Base-by-base conservation (phyloP, 64 coral and sea anemone genomes). In the Pocillopora damicornis region DNA sequence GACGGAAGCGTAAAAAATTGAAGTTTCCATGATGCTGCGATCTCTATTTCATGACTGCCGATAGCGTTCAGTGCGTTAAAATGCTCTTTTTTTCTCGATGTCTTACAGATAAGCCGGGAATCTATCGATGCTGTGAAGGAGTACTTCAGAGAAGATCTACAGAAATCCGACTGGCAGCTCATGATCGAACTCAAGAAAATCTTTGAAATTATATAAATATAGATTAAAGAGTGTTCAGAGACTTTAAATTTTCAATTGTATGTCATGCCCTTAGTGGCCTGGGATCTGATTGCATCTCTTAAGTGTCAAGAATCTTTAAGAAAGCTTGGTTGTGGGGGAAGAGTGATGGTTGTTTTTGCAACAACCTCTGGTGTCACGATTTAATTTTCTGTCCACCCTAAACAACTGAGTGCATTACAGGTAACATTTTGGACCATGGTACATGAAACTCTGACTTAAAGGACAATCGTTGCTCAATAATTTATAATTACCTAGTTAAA, bases 121-220 rank as follows among this genome's bases (percentile, higher is more conserved):
- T 98, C 96, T 9, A 98, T 98, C 60, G 93, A 98, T 69, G 96
- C 96, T 63, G 93, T 98, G 3, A 98, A 98, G 67, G 79, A 98
- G 2, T 98, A 98, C 74, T 98, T 98, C 86, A 94, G 96, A 79
- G 96, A 98, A 22, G 96, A 98, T 81, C 77, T 98, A 75, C 96
- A 98, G 56, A 98, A 95, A 59, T 80, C 72, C 58, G 96, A 98
- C 68, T 98, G 96, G 96, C 96, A 98, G 69, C 83, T 98, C 25
- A 98, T 98, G 96, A 95, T 98, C 45, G 96, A 98, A 87, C 77
- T 98, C 37, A 98, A 98, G 78, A 98, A 95, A 59, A 59, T 95
- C 18, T 95, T 98, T 89, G 80, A 98, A 93, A 98, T 98, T 59
- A 72, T 98, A 45, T 98, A 91, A 90, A 89, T 77, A 38, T 6